Evolutionary conservation across 2,113 vertebrate species (phyloP).

Genomic region (Recurvirostra avosetta): DNA sequence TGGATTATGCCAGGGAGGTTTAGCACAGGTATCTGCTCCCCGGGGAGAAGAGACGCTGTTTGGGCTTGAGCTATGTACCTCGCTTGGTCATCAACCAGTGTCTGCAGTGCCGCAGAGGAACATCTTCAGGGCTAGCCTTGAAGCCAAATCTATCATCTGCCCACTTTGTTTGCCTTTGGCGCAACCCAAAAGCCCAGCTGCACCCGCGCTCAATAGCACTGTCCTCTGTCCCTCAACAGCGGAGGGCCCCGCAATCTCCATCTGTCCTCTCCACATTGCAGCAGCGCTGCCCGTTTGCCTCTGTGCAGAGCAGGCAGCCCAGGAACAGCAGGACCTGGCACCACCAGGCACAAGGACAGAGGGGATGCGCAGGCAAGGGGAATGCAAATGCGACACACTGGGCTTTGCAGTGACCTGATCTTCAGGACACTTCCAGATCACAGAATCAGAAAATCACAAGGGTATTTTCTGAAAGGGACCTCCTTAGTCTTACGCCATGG

Average conservation of each 20-base stretch:
- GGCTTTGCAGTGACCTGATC: background rate
- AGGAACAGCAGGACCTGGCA: background rate
- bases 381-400: accelerated
- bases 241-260: background rate
- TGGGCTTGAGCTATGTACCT: background rate
- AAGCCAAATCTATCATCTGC: background rate
- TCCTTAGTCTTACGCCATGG: background rate
- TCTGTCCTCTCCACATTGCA: accelerated
- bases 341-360: background rate
- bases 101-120: background rate
- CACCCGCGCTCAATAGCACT: accelerated
- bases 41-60: background rate
- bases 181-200: background rate
- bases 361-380: background rate
- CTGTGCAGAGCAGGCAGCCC: background rate
- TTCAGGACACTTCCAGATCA: background rate
- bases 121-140: background rate
- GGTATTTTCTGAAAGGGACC: background rate
- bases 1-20: background rate
- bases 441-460: background rate
- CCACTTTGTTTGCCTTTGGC: background rate
- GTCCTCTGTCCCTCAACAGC: background rate
- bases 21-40: background rate
- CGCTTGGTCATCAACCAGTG: background rate
- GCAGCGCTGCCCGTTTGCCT: background rate